Percentiles rank a stretch among this genome's conserved stretches.
phyloP scores from a whole-genome alignment of 1,140 invertebrate species.

The Drosophila carrolli region DNA sequence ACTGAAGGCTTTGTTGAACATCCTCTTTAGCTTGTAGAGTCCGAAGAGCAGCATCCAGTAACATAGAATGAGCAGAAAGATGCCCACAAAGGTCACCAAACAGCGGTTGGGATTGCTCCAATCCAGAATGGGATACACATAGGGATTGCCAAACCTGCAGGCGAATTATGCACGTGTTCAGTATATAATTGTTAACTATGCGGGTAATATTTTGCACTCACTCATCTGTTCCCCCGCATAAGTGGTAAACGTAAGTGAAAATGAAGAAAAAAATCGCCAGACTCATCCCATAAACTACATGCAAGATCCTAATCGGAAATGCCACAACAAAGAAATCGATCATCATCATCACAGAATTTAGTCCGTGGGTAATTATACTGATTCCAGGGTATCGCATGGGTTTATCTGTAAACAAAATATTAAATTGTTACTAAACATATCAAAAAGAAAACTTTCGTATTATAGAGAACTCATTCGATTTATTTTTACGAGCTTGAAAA shows the following conservation, averaged over 20 bases:
- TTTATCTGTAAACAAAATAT: slow-evolving; percentile 53
- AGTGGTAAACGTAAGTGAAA: slow-evolving; percentile 90
- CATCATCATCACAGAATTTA: slow-evolving; percentile 90
- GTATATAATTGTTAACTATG: not conserved
- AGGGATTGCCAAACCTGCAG: slow-evolving; percentile 86
- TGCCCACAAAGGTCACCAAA: slow-evolving; percentile 85
- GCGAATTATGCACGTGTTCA: slow-evolving; percentile 20
- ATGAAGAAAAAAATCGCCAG: slow-evolving; percentile 88
- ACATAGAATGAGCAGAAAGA: slow-evolving; percentile 85
- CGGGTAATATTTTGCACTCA: slow-evolving; percentile 71
- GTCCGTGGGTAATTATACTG: slow-evolving; percentile 90
- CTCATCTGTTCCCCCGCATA: slow-evolving; percentile 89
- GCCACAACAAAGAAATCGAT: slow-evolving; percentile 89
- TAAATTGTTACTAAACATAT: too few relatives aligned
- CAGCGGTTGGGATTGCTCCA: slow-evolving; percentile 87
- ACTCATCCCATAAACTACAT: slow-evolving; percentile 89
- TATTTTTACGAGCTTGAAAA: too few relatives aligned
- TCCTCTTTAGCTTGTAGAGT: slow-evolving; percentile 63
- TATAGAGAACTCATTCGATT: too few relatives aligned
- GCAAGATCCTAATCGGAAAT: slow-evolving; percentile 89
- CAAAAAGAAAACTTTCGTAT: too few relatives aligned
- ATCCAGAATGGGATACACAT: slow-evolving; percentile 89
- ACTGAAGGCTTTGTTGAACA: slow-evolving; percentile 73
- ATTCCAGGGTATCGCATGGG: slow-evolving; percentile 83
- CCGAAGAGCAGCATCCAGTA: slow-evolving; percentile 66